Conservation (phyloP, 2,797 vertebrate genomes). For the Argyrosomus regius region DNA sequence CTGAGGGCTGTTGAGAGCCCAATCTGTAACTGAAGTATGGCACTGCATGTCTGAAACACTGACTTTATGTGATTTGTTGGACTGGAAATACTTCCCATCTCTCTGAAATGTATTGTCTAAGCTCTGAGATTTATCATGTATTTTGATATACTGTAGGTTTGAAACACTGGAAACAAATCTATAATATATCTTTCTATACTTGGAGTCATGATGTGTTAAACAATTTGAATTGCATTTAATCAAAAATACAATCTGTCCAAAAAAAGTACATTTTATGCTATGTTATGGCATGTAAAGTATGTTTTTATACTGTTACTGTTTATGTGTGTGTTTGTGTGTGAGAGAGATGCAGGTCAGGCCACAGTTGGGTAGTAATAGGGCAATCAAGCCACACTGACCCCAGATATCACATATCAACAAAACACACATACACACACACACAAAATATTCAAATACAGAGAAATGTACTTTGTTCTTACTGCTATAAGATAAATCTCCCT, state of each 20-base stretch:
- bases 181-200: not conserved
- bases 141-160: constrained; percentile 1
- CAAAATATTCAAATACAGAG: constrained; percentile 8
- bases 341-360: constrained; percentile 40
- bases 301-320: constrained; percentile 13
- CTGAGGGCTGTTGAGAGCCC: constrained; percentile 4
- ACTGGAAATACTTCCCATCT: constrained; percentile 14
- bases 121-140: constrained; percentile 24
- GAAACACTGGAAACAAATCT: not conserved
- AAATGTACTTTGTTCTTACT: constrained; percentile 20
- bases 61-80: constrained; percentile 48
- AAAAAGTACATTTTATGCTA: not conserved
- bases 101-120: constrained; percentile 22
- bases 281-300: constrained; percentile 14
- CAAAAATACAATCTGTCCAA: not conserved
- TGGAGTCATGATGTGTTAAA: constrained; percentile 2
- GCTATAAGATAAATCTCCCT: constrained; percentile 32
- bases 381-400: constrained; percentile 39
- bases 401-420: constrained; percentile 25
- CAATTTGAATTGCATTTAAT: constrained; percentile 6
- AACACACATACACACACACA: constrained; percentile 17
- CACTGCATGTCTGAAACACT: constrained; percentile 23
- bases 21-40: constrained; percentile 25
- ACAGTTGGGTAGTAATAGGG: constrained; percentile 44
- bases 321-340: constrained; percentile 21